Percentiles rank a stretch among this genome's conserved stretches.
Evolutionary conservation across 2,797 vertebrate species (phyloP).

Genomic region (Amniataba percoides): DNA sequence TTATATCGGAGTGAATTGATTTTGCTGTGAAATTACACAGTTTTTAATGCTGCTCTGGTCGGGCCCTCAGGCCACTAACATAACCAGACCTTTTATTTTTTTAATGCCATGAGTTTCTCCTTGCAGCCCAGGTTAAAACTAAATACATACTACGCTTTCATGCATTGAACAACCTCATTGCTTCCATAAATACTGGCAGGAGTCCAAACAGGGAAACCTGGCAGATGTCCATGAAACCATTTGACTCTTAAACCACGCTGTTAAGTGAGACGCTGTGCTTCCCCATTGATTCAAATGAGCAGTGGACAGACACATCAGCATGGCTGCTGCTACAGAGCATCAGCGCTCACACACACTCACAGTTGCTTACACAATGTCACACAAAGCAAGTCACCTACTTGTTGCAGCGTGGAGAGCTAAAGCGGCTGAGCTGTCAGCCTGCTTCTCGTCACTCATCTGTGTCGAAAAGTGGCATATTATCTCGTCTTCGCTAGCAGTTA

Average conservation of each 20-base stretch:
- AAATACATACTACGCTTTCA: conserved; percentile 45
- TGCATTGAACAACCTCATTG: conserved; percentile 66
- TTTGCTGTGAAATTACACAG: background rate
- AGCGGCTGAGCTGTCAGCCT: conserved; percentile 39
- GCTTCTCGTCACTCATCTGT: conserved; percentile 58
- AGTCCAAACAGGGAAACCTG: conserved; percentile 71
- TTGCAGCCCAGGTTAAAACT: conserved; percentile 50
- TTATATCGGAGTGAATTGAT: background rate
- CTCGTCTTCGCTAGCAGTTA: conserved; percentile 41
- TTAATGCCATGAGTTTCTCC: conserved; percentile 35
- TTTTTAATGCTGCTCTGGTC: conserved; percentile 5
- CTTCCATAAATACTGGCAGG: conserved; percentile 74
- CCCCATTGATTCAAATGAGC: conserved; percentile 65
- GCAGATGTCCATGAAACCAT: conserved; percentile 75
- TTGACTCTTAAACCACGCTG: conserved; percentile 75
- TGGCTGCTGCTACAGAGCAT: conserved; percentile 26
- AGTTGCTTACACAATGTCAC: conserved; percentile 38
- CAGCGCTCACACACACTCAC: conserved; percentile 28
- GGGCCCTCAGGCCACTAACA: conserved; percentile 3
- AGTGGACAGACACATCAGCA: conserved; percentile 42
- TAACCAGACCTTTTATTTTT: conserved; percentile 35
- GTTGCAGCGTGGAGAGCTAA: conserved; percentile 47
- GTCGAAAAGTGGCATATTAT: conserved; percentile 59
- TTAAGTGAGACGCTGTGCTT: conserved; percentile 73
- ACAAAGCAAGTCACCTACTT: conserved; percentile 56